Evolutionary conservation across 2,888 invertebrate genomes (phyloP).

Genomic region (Chrysopilus asiliformis): DNA sequence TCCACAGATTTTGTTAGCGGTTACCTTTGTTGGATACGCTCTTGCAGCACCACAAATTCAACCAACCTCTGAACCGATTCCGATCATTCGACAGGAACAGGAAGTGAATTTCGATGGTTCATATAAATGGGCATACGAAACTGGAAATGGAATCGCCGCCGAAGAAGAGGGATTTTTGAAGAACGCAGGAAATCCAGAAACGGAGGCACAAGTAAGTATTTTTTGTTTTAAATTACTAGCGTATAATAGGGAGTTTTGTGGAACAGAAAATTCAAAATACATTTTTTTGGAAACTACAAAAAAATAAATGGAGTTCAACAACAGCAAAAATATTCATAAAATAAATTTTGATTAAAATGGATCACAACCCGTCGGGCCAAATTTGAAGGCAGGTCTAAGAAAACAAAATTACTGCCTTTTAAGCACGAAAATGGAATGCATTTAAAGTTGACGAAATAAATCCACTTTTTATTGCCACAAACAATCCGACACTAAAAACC

Average conservation of each 20-base stretch:
- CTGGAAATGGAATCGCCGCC: slow-evolving; percentile 44
- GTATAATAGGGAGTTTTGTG: not conserved
- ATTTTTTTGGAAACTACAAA: not conserved
- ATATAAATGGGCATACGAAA: slow-evolving; percentile 40
- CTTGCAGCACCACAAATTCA: slow-evolving; percentile 26
- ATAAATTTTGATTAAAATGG: no score
- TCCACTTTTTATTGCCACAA: no score
- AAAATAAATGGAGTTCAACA: no score
- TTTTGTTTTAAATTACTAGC: not conserved
- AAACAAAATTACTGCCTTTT: no score
- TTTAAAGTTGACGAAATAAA: no score
- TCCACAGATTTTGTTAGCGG: slow-evolving; percentile 16
- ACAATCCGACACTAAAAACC: no score
- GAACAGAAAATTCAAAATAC: not conserved
- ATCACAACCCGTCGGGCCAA: no score
- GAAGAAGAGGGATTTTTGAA: slow-evolving; percentile 46
- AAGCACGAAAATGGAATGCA: no score
- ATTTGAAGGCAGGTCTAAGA: no score
- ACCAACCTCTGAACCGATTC: slow-evolving; percentile 46
- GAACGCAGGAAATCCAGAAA: slow-evolving; percentile 40
- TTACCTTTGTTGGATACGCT: slow-evolving; percentile 17
- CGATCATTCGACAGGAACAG: slow-evolving; percentile 53
- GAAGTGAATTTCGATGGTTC: slow-evolving; percentile 56
- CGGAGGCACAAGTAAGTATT: slow-evolving; percentile 42
- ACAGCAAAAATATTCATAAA: no score